These are phyloP conservation scores for Sapayoa aenigma DNA, from an alignment of 2,113 vertebrate genomes.

Conservation along the genomic window DNA sequence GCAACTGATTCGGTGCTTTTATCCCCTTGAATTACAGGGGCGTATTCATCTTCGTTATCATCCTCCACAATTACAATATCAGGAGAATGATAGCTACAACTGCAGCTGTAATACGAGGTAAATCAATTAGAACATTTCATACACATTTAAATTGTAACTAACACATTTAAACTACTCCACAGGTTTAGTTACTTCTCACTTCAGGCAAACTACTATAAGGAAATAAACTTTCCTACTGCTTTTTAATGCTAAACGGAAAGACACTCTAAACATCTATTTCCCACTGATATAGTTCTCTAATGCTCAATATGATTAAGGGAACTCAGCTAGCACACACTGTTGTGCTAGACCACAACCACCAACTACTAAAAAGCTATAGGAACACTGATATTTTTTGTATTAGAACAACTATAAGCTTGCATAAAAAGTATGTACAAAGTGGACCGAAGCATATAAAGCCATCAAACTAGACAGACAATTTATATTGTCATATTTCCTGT, in stretches of 20 bases:
- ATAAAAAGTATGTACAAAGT: not conserved
- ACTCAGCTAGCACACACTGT: not conserved
- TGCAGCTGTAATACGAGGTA: constrained; percentile 54
- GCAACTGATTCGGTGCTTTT: constrained; percentile 37
- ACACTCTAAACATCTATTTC: not conserved
- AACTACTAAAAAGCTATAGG: not conserved
- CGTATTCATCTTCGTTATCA: constrained; percentile 75
- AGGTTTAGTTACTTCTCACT: not conserved
- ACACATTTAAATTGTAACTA: not conserved
- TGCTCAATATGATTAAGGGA: not conserved
- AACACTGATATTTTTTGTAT: not conserved
- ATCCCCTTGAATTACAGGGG: constrained; percentile 75
- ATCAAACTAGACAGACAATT: not conserved
- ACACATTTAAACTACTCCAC: not conserved
- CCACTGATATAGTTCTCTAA: not conserved
- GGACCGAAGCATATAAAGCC: not conserved
- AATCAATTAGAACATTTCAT: not conserved
- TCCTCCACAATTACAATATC: constrained; percentile 90
- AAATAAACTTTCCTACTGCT: not conserved
- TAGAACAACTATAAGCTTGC: not conserved
- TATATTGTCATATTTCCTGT: not conserved
- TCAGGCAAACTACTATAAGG: not conserved
- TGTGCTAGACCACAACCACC: not conserved
- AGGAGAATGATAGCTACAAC: constrained; percentile 66
- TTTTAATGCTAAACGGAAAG: not conserved